phyloP scores from a whole-genome alignment of 2,888 invertebrate species.

The Fragum sueziense region DNA sequence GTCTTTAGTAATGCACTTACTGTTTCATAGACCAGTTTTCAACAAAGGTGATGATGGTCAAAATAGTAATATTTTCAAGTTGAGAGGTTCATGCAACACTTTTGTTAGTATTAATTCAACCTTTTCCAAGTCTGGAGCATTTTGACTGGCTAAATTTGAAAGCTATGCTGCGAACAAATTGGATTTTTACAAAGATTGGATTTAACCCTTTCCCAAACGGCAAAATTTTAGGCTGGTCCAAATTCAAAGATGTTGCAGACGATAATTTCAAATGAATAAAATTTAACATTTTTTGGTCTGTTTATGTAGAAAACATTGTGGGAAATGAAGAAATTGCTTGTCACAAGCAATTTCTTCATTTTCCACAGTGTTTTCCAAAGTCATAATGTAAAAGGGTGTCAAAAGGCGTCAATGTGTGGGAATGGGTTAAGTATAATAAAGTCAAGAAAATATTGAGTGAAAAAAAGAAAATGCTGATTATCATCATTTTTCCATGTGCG shows the following conservation, averaged over 20 bases:
- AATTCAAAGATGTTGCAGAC: background rate
- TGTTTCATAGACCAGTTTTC: too few relatives aligned
- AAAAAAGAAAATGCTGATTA: background rate
- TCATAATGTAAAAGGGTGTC: background rate
- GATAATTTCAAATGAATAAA: background rate
- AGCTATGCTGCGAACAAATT: too few relatives aligned
- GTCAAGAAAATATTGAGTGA: background rate
- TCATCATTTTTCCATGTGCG: too few relatives aligned
- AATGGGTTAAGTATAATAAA: background rate
- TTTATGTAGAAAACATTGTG: background rate
- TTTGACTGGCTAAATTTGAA: too few relatives aligned
- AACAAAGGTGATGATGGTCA: too few relatives aligned
- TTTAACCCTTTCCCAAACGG: too few relatives aligned
- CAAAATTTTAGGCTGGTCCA: background rate
- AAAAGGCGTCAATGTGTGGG: background rate
- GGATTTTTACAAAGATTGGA: too few relatives aligned
- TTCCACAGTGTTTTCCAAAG: background rate
- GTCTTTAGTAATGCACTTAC: too few relatives aligned
- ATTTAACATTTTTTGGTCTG: background rate
- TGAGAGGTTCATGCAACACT: too few relatives aligned
- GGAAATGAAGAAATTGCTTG: background rate
- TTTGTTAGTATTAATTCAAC: too few relatives aligned
- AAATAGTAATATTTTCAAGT: too few relatives aligned
- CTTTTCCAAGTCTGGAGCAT: too few relatives aligned
- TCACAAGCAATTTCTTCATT: slow-evolving; percentile 1